Conservation (phyloP, 2,888 invertebrate species). For the Bellardia pandia region DNA sequence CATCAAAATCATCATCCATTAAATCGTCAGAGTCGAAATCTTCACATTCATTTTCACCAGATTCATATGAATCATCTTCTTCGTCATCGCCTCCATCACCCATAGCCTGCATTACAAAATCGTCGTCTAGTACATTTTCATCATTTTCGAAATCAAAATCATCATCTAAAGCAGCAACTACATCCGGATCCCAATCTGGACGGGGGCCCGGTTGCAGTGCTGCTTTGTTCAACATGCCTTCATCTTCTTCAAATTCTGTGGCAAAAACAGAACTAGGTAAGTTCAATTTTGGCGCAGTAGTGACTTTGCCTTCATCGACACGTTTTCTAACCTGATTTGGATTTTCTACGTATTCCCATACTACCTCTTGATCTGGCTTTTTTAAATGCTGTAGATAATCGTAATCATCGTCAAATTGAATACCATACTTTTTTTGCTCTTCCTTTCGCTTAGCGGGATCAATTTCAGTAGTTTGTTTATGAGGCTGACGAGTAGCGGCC, state of each 20-base stretch:
- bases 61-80: conserved; percentile 75
- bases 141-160: conserved; percentile 95
- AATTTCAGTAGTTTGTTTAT: conserved; percentile 66
- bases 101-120: conserved; percentile 93
- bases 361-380: conserved; percentile 80
- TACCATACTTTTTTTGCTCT: conserved; percentile 93
- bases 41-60: conserved; percentile 75
- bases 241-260: conserved; percentile 92
- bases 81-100: conserved; percentile 77
- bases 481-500: conserved; percentile 80
- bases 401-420: conserved; percentile 97
- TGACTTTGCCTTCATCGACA: conserved; percentile 67
- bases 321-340: conserved; percentile 80
- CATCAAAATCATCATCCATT: conserved; percentile 82
- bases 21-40: conserved; percentile 79
- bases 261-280: conserved; percentile 96
- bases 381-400: conserved; percentile 96
- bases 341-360: conserved; percentile 84
- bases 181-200: conserved; percentile 94
- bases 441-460: conserved; percentile 86
- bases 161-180: conserved; percentile 96
- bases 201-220: conserved; percentile 85
- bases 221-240: conserved; percentile 86
- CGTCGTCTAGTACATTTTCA: conserved; percentile 94
- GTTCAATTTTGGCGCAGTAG: conserved; percentile 83